A percentile compares a stretch with the other conserved stretches of the same genome.
Conservation (phyloP, 2,797 vertebrate genomes). For the Graptemys geographica region DNA sequence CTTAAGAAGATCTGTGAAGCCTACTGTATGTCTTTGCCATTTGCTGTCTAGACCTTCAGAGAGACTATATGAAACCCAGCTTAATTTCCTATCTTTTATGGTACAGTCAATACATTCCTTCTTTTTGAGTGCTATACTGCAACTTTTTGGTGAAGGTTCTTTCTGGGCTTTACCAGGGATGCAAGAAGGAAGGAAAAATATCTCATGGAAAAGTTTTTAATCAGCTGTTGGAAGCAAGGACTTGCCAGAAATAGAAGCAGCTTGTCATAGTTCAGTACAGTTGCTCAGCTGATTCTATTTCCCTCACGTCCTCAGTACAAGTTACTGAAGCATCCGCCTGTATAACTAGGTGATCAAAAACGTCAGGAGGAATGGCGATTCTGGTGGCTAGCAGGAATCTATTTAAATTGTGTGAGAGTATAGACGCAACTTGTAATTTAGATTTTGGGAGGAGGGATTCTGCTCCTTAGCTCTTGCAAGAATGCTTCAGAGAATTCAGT, state of each 20-base stretch:
- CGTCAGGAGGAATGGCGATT: neutral
- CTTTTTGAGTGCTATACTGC: neutral
- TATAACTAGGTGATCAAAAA: neutral
- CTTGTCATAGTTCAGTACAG: neutral
- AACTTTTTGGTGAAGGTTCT: neutral
- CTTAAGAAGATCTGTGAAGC: slow-evolving; percentile 13
- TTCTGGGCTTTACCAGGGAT: slow-evolving; percentile 19
- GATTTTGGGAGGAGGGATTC: neutral
- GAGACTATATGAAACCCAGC: slow-evolving; percentile 28
- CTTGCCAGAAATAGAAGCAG: neutral
- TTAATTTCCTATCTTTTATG: slow-evolving; percentile 46
- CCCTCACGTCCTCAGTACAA: neutral
- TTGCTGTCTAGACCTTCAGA: slow-evolving; percentile 15
- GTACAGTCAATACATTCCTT: neutral
- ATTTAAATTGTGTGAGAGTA: neutral
- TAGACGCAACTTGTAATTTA: slow-evolving; percentile 12
- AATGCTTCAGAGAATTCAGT: slow-evolving; percentile 10
- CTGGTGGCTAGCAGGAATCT: neutral
- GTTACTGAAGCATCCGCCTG: neutral
- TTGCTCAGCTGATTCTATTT: neutral
- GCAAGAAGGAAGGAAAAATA: neutral
- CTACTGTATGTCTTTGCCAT: neutral
- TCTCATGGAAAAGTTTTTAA: neutral
- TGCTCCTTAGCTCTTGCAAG: neutral
- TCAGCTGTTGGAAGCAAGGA: neutral